Conservation (phyloP, 2,888 invertebrate species). For the Eledone cirrhosa region DNA sequence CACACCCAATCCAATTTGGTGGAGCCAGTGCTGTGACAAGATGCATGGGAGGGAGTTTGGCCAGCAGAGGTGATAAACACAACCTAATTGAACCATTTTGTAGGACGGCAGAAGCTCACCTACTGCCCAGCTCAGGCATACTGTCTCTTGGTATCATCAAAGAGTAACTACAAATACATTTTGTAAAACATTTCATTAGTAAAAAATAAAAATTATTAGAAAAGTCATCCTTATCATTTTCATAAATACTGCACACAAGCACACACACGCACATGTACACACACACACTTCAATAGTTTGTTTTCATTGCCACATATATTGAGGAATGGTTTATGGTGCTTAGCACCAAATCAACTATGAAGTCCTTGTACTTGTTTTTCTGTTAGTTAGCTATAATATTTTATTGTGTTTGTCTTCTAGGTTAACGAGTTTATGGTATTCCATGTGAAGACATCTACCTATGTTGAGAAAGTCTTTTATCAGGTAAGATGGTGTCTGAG, state of each 20-base stretch:
- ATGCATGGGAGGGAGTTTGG: too few species aligned
- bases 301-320: too few species aligned
- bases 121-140: too few species aligned
- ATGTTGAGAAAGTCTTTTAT: constrained; percentile 88
- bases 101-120: too few species aligned
- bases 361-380: not conserved
- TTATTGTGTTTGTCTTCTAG: constrained; percentile 64
- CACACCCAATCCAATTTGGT: too few species aligned
- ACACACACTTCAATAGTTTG: too few species aligned
- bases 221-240: not conserved
- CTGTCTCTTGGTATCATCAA: not conserved
- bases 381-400: not conserved
- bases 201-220: not conserved
- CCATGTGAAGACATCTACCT: constrained; percentile 91
- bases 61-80: too few species aligned
- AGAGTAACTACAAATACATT: not conserved
- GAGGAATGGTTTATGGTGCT: too few species aligned
- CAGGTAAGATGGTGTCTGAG: constrained; percentile 69
- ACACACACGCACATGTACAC: too few species aligned
- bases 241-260: not conserved
- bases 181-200: not conserved
- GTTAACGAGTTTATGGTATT: constrained; percentile 95
- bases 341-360: not conserved
- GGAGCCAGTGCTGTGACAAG: too few species aligned
- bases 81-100: too few species aligned